Conservation (phyloP, 2,113 vertebrate species). For the Phyllostomus hastatus region DNA sequence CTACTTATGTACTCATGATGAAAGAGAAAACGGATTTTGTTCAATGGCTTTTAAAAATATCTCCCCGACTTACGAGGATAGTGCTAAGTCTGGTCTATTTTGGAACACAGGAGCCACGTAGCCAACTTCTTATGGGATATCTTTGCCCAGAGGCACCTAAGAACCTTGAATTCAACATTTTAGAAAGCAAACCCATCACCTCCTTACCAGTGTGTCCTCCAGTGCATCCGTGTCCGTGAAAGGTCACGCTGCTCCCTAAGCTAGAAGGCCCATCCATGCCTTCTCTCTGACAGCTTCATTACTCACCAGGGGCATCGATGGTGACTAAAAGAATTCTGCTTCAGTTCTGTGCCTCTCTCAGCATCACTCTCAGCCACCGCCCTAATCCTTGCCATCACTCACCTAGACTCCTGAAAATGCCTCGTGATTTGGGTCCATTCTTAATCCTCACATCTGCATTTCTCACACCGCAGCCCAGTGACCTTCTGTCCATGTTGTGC, state of each 20-base stretch:
- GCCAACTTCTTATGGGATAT: background rate
- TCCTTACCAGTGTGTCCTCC: background rate
- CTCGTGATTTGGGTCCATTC: background rate
- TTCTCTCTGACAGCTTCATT: background rate
- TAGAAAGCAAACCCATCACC: background rate
- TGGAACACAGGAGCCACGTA: background rate
- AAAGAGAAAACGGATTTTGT: conserved; percentile 7
- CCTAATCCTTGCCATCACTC: background rate
- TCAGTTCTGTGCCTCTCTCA: background rate
- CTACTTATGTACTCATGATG: background rate
- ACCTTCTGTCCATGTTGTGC: background rate
- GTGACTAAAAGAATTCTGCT: background rate
- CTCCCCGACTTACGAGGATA: background rate
- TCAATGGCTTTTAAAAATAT: background rate
- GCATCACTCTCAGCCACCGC: background rate
- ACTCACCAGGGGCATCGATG: background rate
- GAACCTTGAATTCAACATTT: background rate
- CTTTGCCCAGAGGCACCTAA: background rate
- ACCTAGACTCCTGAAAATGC: background rate
- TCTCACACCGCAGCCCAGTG: background rate
- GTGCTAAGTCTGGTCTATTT: background rate
- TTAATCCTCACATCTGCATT: background rate
- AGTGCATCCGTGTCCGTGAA: background rate
- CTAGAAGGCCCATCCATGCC: background rate
- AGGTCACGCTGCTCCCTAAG: background rate